These are phyloP conservation scores for Helicoverpa assulta DNA, from an alignment of 2,888 invertebrate species.

Conservation along the genomic window DNA sequence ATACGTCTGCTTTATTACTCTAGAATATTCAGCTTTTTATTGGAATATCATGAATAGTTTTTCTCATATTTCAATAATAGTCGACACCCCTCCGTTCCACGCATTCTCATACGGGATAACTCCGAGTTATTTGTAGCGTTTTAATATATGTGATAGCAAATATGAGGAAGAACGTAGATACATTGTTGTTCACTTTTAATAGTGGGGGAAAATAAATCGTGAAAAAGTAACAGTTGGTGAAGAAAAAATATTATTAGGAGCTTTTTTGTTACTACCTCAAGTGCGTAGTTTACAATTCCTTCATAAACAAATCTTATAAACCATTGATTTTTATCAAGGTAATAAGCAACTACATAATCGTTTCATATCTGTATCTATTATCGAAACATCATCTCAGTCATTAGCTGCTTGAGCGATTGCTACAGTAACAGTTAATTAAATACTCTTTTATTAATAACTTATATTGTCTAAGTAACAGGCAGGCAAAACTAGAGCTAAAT, in stretches of 20 bases:
- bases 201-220: neutral
- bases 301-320: too few relatives aligned
- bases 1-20: conserved; percentile 8
- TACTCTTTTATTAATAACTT: conserved; percentile 1
- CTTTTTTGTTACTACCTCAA: neutral
- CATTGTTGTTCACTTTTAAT: conserved; percentile 1
- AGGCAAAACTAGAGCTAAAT: conserved; percentile 2
- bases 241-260: neutral
- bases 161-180: neutral
- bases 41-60: conserved; percentile 32
- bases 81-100: conserved; percentile 12
- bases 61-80: conserved; percentile 44
- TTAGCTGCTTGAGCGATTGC: neutral
- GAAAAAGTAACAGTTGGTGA: neutral
- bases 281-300: too few relatives aligned
- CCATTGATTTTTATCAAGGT: too few relatives aligned
- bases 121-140: conserved; percentile 41
- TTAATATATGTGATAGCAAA: conserved; percentile 41
- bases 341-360: too few relatives aligned
- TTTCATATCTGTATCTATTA: neutral
- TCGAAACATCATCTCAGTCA: neutral
- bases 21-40: conserved; percentile 27
- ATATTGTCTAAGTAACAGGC: neutral
- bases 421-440: too few relatives aligned
- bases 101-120: conserved; percentile 43